Conservation (phyloP, 2,113 vertebrate species). For the Callipepla squamata region DNA sequence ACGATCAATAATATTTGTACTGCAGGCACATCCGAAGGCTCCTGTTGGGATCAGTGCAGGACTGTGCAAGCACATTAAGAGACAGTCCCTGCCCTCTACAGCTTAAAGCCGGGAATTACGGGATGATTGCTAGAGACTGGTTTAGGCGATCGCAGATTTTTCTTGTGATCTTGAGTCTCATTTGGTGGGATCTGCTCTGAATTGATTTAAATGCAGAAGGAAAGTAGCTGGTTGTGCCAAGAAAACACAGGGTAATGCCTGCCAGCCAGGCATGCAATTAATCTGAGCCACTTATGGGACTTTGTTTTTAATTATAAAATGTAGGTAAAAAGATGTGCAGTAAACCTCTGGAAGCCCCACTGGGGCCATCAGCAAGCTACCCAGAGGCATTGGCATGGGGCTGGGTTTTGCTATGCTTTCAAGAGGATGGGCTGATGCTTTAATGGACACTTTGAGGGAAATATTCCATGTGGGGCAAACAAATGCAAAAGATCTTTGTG, state of each 20-base stretch:
- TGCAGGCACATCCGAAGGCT: constrained; percentile 21
- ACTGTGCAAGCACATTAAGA: constrained; percentile 18
- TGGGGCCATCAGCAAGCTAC: constrained; percentile 29
- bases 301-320: constrained; percentile 68
- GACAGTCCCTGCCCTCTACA: constrained; percentile 60
- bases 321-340: constrained; percentile 41
- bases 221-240: constrained; percentile 27
- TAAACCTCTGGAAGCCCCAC: constrained; percentile 24
- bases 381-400: not conserved
- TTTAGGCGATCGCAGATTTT: constrained; percentile 9
- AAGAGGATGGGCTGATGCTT: not conserved
- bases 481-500: constrained; percentile 8
- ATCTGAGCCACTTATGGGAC: constrained; percentile 38
- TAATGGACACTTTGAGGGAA: constrained; percentile 30
- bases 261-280: constrained; percentile 52
- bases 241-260: constrained; percentile 5
- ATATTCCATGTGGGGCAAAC: not conserved
- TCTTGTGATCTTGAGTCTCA: constrained; percentile 27
- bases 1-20: constrained; percentile 48
- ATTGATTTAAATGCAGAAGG: not conserved
- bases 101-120: constrained; percentile 50
- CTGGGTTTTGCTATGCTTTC: not conserved
- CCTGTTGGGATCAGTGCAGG: not conserved
- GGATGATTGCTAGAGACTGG: not conserved
- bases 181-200: not conserved